Base-by-base conservation (phyloP, 1,140 invertebrate genomes). In the Pseudomyrmex sp. region DNA sequence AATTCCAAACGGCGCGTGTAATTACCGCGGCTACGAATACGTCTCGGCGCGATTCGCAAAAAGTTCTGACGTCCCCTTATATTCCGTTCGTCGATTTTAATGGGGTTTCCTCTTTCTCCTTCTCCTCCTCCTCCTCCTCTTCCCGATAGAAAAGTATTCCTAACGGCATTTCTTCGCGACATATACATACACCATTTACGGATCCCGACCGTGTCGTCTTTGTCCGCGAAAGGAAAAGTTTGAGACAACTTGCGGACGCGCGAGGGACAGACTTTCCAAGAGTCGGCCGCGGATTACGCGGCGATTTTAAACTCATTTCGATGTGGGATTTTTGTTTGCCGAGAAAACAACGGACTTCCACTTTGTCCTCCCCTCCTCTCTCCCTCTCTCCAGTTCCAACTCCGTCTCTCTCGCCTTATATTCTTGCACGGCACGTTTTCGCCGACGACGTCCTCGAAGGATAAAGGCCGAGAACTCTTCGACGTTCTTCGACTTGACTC, bases 261-360 rank as follows among this genome's bases (percentile, higher is more conserved):
- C 12, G 52, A 52, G 26, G 56, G 52, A 13, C 56, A 44, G 18
- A 73, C 12, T 63, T 76, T 46, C 5, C 46, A 73, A 59, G 50
- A 63, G 48, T 68, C 63, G 35, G 66, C 50, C 50, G 50, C 59
- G 85, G 82, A 88, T 89, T 90, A 84, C 83, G 65, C 77, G 79
- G 35, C 84, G 83, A 89, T 92, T 90, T 90, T 90, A 90, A 90
- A 91, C 85, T 91, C 85, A 85, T 90, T 89, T 89, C 82, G 69
- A 75, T 85, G 61, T 70, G n/a, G 77, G 83, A 84, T 89, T 89
- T 84, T 76, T 88, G 86, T 75, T 88, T 69, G 68, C 20, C 63
- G 48, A 61, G 84, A 80, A 89, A 89, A 88, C 79, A 89, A 88
- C 86, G 15, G 15, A 75, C 58, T 72, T 59, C 59, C 26, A 69